Evolutionary conservation across 2,797 vertebrate species (phyloP).

Genomic region (Spinibarbus caldwelli): DNA sequence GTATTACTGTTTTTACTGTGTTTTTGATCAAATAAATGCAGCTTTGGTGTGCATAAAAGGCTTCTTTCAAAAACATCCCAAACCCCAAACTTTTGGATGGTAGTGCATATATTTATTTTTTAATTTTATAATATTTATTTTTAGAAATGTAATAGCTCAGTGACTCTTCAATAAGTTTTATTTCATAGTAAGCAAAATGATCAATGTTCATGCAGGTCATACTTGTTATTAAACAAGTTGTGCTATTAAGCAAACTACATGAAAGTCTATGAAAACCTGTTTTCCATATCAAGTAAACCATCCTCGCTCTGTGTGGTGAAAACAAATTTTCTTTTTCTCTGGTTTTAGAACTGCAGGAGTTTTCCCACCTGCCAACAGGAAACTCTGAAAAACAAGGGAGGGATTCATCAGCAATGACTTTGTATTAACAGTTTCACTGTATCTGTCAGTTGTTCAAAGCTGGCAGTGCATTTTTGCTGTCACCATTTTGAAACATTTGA

Average conservation of each 20-base stretch:
- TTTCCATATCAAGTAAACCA: neutral
- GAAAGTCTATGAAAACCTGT: neutral
- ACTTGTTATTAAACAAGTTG: neutral
- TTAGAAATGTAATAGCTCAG: neutral
- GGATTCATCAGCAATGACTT: neutral
- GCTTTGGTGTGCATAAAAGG: neutral
- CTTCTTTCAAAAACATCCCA: neutral
- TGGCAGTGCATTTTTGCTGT: neutral
- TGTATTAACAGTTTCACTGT: constrained; percentile 1
- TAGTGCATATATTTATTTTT: neutral
- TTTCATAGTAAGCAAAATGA: neutral
- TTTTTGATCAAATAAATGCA: neutral
- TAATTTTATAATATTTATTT: neutral
- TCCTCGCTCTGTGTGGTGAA: neutral
- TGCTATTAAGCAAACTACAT: neutral
- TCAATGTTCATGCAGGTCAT: neutral
- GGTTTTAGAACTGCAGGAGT: neutral
- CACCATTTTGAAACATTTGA: neutral
- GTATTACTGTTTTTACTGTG: neutral
- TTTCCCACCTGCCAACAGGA: neutral
- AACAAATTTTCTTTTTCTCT: neutral
- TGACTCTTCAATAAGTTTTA: neutral
- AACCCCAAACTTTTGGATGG: neutral
- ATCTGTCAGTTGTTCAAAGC: constrained; percentile 4
- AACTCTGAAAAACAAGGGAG: neutral